Conservation (phyloP, 92 coral and sea anemone species). For the Siderastrea radians region DNA sequence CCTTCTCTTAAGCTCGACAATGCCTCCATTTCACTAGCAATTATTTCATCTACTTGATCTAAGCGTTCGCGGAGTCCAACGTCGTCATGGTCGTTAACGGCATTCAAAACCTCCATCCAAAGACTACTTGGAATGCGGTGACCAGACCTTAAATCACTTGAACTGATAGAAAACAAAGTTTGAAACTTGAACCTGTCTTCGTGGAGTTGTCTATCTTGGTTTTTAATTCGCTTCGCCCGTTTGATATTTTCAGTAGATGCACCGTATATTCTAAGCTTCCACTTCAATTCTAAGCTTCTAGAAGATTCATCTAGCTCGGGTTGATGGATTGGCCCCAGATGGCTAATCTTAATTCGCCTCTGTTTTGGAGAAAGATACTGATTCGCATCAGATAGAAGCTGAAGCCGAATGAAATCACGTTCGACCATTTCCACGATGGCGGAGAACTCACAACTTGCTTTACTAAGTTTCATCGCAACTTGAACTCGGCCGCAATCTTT, state of each 20-base stretch:
- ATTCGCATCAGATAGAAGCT: constrained; percentile 39
- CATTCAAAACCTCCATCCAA: constrained; percentile 61
- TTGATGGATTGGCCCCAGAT: constrained; percentile 67
- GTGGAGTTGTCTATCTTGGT: constrained; percentile 22
- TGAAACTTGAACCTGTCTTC: constrained; percentile 31
- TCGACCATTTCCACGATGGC: constrained; percentile 60
- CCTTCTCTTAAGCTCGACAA: background rate
- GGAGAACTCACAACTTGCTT: constrained; percentile 9
- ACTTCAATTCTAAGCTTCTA: constrained; percentile 9
- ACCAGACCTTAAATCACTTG: background rate
- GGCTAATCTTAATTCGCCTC: constrained; percentile 47
- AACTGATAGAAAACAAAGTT: background rate
- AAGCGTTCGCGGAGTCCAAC: background rate
- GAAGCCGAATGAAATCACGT: constrained; percentile 42
- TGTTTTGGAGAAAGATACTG: constrained; percentile 32
- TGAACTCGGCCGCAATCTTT: constrained; percentile 58
- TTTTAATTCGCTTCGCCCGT: background rate
- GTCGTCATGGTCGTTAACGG: constrained; percentile 34
- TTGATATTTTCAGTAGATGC: constrained; percentile 27
- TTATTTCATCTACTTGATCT: background rate
- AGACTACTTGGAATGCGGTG: background rate
- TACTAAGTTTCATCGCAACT: constrained; percentile 43
- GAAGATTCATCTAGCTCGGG: constrained; percentile 37
- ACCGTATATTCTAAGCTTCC: constrained; percentile 55
- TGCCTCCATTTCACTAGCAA: background rate